Evolutionary conservation across 2,888 invertebrate genomes (phyloP).

Genomic region (Tetropium fuscum): DNA sequence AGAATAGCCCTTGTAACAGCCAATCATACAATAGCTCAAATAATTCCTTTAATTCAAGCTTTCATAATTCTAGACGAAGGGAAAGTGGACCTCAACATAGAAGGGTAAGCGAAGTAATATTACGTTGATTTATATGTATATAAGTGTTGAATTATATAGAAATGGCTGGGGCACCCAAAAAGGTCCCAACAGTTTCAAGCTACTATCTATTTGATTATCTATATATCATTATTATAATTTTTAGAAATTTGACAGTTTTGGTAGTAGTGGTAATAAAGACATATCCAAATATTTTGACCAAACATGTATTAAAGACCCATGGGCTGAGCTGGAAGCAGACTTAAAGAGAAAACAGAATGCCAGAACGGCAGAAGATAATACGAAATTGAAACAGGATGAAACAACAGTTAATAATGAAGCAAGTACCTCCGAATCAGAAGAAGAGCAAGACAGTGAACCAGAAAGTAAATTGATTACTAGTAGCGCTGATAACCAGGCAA

Average conservation of each 20-base stretch:
- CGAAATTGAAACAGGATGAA: neutral
- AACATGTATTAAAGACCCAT: slow-evolving; percentile 36
- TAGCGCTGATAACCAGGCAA: slow-evolving; percentile 7
- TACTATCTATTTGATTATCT: no score
- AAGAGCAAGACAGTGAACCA: slow-evolving; percentile 15
- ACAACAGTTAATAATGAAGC: neutral
- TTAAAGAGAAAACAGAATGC: slow-evolving; percentile 27
- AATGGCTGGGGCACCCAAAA: no score
- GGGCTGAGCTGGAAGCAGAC: slow-evolving; percentile 33
- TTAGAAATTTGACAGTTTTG: slow-evolving; percentile 20
- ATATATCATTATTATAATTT: no score
- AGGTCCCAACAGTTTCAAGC: no score
- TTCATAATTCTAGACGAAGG: slow-evolving; percentile 24
- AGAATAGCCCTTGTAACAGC: slow-evolving; percentile 23
- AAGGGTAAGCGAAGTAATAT: slow-evolving; percentile 30
- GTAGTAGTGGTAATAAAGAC: slow-evolving; percentile 21
- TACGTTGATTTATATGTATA: no score
- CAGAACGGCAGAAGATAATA: slow-evolving; percentile 2
- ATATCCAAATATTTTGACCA: slow-evolving; percentile 32
- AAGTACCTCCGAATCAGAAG: neutral
- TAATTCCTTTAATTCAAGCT: slow-evolving; percentile 21
- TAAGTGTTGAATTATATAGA: no score
- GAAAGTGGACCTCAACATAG: slow-evolving; percentile 23
- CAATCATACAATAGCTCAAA: slow-evolving; percentile 29
- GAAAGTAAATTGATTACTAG: slow-evolving; percentile 22